Evolutionary conservation across 2,888 invertebrate genomes (phyloP).

Genomic region (Liodrosophila aerea): DNA sequence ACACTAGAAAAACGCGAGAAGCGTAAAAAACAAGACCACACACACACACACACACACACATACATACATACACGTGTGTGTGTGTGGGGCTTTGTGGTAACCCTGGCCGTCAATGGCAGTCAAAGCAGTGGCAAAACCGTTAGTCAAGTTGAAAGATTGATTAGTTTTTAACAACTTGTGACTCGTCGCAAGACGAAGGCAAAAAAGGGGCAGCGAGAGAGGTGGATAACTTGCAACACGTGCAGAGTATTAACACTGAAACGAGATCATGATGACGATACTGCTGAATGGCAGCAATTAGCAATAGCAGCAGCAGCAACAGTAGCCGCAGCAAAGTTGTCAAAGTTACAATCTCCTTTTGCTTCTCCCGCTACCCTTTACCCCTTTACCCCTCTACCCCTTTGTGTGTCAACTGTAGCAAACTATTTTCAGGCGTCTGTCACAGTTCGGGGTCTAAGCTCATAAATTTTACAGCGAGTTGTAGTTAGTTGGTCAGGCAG

Average conservation of each 20-base stretch:
- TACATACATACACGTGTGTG: conserved; percentile 9
- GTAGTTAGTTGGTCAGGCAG: conserved; percentile 5
- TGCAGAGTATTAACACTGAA: conserved; percentile 60
- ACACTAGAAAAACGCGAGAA: conserved; percentile 55
- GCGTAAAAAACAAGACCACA: conserved; percentile 57
- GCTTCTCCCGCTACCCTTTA: background rate
- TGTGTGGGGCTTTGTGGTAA: conserved; percentile 9
- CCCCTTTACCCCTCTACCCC: background rate
- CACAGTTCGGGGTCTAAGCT: conserved; percentile 3
- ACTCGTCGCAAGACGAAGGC: conserved; percentile 30
- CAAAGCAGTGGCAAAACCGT: conserved; percentile 65
- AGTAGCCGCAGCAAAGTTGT: conserved; percentile 32
- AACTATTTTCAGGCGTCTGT: background rate
- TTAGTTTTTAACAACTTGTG: conserved; percentile 79
- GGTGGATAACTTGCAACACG: conserved; percentile 54
- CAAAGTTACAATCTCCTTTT: conserved; percentile 8
- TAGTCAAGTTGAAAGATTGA: conserved; percentile 78
- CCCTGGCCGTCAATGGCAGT: conserved; percentile 54
- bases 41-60: conserved; percentile 14
- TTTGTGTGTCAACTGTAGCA: no score
- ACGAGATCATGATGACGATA: conserved; percentile 36
- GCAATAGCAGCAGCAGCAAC: conserved; percentile 32
- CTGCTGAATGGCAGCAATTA: conserved; percentile 66
- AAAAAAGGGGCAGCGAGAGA: conserved; percentile 5
- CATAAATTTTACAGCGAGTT: conserved; percentile 21